Percentiles rank a stretch among this genome's conserved stretches.
Conservation (phyloP, 2,888 invertebrate genomes). For the Rhagium mordax region DNA sequence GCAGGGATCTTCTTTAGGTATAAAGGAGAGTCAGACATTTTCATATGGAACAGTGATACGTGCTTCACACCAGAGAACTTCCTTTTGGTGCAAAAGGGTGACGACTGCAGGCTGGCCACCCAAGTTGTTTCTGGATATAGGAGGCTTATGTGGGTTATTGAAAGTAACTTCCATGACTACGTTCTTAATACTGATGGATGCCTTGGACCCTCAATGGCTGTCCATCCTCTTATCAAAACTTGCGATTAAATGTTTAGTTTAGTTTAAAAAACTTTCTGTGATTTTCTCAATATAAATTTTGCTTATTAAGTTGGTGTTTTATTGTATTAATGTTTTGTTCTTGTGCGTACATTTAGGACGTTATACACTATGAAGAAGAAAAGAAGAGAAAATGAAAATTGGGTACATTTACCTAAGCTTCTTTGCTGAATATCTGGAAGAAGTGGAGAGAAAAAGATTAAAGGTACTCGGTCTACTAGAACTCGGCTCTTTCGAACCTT, state of each 20-base stretch:
- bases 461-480: too few species aligned
- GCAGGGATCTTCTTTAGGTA: constrained; percentile 76
- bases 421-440: too few species aligned
- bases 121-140: constrained; percentile 74
- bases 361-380: too few species aligned
- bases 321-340: too few species aligned
- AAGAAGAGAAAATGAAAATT: too few species aligned
- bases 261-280: constrained; percentile 43
- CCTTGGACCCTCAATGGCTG: constrained; percentile 75
- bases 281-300: constrained; percentile 40
- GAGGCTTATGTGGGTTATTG: constrained; percentile 76
- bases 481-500: too few species aligned
- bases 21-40: constrained; percentile 76
- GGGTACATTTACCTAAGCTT: too few species aligned
- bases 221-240: constrained; percentile 75
- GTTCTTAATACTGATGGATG: constrained; percentile 75
- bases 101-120: constrained; percentile 75
- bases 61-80: constrained; percentile 74
- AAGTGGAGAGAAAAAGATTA: too few species aligned
- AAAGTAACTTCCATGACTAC: constrained; percentile 79
- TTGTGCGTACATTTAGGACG: too few species aligned
- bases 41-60: constrained; percentile 77
- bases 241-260: constrained; percentile 60
- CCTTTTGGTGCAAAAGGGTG: constrained; percentile 74
- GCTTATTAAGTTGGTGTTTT: constrained; percentile 35